A percentile compares a stretch with the other conserved stretches of the same genome.
These are phyloP conservation scores for Ylistrum balloti DNA, from an alignment of 1,140 invertebrate genomes.

Conservation along the genomic window DNA sequence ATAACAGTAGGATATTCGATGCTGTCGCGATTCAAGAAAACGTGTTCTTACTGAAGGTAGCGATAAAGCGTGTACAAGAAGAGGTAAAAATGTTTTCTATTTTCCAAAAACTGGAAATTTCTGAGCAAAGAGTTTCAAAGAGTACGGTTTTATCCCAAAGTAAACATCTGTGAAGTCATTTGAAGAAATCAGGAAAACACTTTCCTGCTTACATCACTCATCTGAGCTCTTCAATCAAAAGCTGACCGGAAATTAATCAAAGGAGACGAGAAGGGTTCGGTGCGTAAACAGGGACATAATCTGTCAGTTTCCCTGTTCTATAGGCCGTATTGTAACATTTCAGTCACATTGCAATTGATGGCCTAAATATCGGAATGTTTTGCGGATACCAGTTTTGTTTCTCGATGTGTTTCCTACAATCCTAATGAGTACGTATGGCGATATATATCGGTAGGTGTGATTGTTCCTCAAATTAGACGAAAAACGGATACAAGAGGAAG, in stretches of 20 bases:
- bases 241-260: conserved; percentile 24
- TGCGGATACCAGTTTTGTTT: not conserved
- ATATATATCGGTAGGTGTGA: conserved; percentile 16
- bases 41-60: not conserved
- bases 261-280: not conserved
- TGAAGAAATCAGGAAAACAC: not conserved
- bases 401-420: not conserved
- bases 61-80: not conserved
- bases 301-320: conserved; percentile 7
- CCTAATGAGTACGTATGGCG: not conserved
- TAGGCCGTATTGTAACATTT: conserved; percentile 24
- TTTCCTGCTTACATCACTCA: not conserved
- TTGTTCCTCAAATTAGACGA: conserved; percentile 1
- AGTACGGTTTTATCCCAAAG: not conserved
- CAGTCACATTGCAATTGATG: not conserved
- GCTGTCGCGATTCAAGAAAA: not conserved
- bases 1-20: not conserved
- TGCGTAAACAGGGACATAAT: not conserved
- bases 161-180: not conserved
- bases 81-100: not conserved
- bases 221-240: conserved; percentile 39
- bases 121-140: not conserved
- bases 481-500: not conserved
- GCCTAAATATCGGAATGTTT: conserved; percentile 34
- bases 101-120: not conserved